phyloP scores from a whole-genome alignment of 1,140 invertebrate species.

The Planococcus citri region DNA sequence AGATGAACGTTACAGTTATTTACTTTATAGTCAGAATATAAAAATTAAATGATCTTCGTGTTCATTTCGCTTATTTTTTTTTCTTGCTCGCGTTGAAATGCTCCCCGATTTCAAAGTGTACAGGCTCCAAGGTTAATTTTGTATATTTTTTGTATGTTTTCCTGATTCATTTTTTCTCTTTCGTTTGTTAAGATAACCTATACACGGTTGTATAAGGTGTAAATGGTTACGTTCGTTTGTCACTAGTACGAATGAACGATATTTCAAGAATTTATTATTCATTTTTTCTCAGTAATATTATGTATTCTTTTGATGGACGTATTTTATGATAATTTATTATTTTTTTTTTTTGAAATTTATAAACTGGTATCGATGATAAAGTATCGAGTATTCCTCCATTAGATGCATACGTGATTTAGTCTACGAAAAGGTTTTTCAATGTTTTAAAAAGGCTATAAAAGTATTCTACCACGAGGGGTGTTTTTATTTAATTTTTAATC shows the following conservation, averaged over 20 bases:
- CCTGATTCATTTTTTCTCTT: background rate
- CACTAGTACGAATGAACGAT: no score
- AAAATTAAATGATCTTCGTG: background rate
- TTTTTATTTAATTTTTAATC: background rate
- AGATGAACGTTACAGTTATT: background rate
- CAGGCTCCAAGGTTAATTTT: background rate
- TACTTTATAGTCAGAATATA: background rate
- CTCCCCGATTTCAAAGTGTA: background rate
- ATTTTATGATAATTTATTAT: no score
- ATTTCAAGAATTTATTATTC: no score
- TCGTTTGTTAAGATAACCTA: background rate
- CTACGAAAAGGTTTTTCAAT: no score
- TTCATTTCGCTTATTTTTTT: background rate
- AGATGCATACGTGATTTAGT: no score
- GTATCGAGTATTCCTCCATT: no score
- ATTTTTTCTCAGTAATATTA: no score
- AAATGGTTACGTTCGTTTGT: no score
- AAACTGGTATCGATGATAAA: no score
- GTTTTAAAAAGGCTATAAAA: background rate
- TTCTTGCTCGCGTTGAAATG: background rate
- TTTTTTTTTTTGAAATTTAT: no score
- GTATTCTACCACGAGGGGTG: background rate
- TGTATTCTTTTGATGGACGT: no score
- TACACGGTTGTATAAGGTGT: background rate
- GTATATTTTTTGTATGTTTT: background rate